Conservation (phyloP, 1,140 invertebrate genomes). For the Bradynema listronoti region DNA sequence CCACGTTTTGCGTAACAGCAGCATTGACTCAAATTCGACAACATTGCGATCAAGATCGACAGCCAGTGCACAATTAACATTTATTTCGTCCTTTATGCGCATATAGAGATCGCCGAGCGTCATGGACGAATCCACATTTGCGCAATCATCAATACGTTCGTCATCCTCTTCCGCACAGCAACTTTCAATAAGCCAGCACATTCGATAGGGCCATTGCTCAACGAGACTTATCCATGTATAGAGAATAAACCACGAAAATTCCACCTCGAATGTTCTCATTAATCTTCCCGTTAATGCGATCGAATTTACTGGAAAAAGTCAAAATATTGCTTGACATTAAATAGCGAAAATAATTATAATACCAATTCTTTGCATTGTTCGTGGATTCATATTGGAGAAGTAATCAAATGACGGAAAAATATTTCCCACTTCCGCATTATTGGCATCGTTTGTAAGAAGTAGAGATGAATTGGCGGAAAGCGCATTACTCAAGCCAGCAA, state of each 20-base stretch:
- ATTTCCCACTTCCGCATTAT: slow-evolving; percentile 50
- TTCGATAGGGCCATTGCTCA: slow-evolving; percentile 94
- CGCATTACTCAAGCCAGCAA: no score
- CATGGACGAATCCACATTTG: slow-evolving; percentile 15
- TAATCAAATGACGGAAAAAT: slow-evolving; percentile 70
- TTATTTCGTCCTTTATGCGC: slow-evolving; percentile 20
- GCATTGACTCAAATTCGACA: slow-evolving; percentile 30
- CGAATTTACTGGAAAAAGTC: slow-evolving; percentile 72
- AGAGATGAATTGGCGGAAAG: no score
- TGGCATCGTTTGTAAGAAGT: no score
- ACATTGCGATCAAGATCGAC: slow-evolving; percentile 32
- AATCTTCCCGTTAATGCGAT: slow-evolving; percentile 71
- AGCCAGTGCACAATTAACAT: slow-evolving; percentile 18
- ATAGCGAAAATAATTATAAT: not conserved
- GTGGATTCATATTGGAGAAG: slow-evolving; percentile 91
- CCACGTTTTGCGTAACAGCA: not conserved
- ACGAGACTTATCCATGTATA: slow-evolving; percentile 91
- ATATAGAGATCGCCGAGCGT: slow-evolving; percentile 36
- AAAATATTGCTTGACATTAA: not conserved
- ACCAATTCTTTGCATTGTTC: slow-evolving; percentile 74
- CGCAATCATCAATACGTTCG: slow-evolving; percentile 18
- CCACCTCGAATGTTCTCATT: slow-evolving; percentile 92
- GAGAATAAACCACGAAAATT: slow-evolving; percentile 80
- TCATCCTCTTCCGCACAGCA: slow-evolving; percentile 11
- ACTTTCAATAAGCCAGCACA: slow-evolving; percentile 79